Evolutionary conservation across 2,113 vertebrate species (phyloP), one percentile per base, ranked within the genome.

Genomic region (Istiophorus platypterus): DNA sequence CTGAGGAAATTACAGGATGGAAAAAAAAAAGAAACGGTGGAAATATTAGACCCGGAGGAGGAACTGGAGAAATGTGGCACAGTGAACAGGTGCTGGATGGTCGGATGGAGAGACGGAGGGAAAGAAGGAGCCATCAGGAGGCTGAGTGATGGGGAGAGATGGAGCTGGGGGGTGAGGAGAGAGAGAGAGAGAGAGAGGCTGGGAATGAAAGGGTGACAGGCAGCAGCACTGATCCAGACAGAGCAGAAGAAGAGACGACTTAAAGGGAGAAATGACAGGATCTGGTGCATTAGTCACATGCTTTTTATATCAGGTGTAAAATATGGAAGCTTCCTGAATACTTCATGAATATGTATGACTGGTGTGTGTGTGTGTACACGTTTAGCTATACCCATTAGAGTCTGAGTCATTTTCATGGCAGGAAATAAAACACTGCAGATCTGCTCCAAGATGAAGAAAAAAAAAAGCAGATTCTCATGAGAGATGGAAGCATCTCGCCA

Each of bases 11-110:
- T 13, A 68, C 29, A 58, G 13, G 26, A 45, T 65, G 24, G 57
- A 80, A 14, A 62, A 49, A 79, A 13, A 31, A 54, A 34, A 68
- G 77, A 57, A 80, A 57, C 42, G 47, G 71, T 63, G 42, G 57
- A 70, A 79, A 80, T 59, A 39, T 61, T 24, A 47, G 62, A 80
- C 65, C 42, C 15, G 62, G 2, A 52, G 57, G 72, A 63, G 41
- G 27, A 64, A 67, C 57, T 17, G 68, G 71, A 61, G 74, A 68
- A 59, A 57, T 0, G 5, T n/a, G 58, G 72, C 68, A 20, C 27
- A 37, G 72, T 0, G 84, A 84, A 71, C 85, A 89, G 87, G 85
- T 89, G 85, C 65, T 74, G 87, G 75, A 88, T 83, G 49, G 79
- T 87, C 41, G 24, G 83, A 88, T n/a, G 2, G 63, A 82, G 42